Base-by-base conservation (phyloP, 1,140 invertebrate genomes). In the Lasioglossum albipes region DNA sequence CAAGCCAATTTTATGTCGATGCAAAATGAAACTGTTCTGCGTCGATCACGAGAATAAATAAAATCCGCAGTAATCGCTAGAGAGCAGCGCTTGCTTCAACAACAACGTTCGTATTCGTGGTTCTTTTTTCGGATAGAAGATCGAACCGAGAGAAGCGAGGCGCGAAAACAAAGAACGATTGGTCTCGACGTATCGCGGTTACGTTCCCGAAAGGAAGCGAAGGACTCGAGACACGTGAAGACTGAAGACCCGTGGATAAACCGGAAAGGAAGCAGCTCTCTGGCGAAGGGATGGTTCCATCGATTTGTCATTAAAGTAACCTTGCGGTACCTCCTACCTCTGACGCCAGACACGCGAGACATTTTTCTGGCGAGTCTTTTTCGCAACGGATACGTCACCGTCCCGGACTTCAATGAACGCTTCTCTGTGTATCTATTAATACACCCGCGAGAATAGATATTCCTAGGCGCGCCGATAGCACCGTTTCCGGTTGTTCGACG, bases 251-350 rank as follows among this genome's bases (percentile, higher is more conserved):
- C n/a, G 31, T 20, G 57, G 49, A 4, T 49, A 61, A 54, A 84
- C 20, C 68, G 67, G 62, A 69, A 45, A 79, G 77, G 42, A 81
- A 81, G 64, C 54, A 64, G 52, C 20, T 54, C 27, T 65, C 49
- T 36, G 27, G 13, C 22, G 9, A 41, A 83, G 66, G n/a, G 49
- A 49, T 59, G 75, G 66, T 68, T n/a, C 71, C 82, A 90, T 90
- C 86, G 87, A 91, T 89, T 84, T 84, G 61, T 87, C 83, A 74
- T 84, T 85, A 85, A 67, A 67, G 75, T 79, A 82, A 75, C 27
- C 62, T 82, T 67, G 70, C 75, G 52, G 54, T 86, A 86, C 68
- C 79, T 82, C 59, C 69, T 79, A 31, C 22, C 65, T 75, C 57
- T 49, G 20, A 66, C 73, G 54, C 71, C 49, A 75, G 62, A 78